A percentile compares a stretch with the other conserved stretches of the same genome.
Conservation (phyloP, 2,797 vertebrate species). For the Anabacerthia variegaticeps region DNA sequence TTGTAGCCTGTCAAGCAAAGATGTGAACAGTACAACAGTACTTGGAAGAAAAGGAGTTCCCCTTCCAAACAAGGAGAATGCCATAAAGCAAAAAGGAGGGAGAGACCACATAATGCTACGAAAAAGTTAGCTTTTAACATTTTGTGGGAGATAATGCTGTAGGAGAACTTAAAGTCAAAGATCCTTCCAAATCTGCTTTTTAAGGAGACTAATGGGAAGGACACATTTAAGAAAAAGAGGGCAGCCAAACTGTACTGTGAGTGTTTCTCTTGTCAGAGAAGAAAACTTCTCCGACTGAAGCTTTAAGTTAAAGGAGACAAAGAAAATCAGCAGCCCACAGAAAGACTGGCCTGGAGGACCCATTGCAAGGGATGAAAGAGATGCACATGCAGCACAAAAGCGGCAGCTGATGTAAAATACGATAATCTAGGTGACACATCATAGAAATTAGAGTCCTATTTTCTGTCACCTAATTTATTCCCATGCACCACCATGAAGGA, state of each 20-base stretch:
- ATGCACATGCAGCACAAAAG: constrained; percentile 29
- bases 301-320: not conserved
- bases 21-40: not conserved
- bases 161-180: not conserved
- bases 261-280: not conserved
- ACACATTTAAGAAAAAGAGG: not conserved
- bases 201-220: not conserved
- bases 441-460: constrained; percentile 48
- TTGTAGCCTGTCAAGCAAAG: not conserved
- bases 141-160: not conserved
- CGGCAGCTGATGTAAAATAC: not conserved
- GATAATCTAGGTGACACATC: constrained; percentile 14
- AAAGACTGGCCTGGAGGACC: constrained; percentile 14
- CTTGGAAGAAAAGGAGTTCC: not conserved
- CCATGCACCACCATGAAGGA: constrained; percentile 29
- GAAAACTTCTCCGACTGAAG: not conserved
- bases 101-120: not conserved
- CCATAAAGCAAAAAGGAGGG: not conserved
- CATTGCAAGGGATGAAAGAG: not conserved
- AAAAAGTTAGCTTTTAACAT: not conserved
- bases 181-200: not conserved
- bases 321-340: constrained; percentile 6
- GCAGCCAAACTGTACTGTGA: not conserved
- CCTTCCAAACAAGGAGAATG: not conserved
- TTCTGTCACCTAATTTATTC: constrained; percentile 55